phyloP scores from a whole-genome alignment of 2,797 vertebrate genomes.

The Channa striata region DNA sequence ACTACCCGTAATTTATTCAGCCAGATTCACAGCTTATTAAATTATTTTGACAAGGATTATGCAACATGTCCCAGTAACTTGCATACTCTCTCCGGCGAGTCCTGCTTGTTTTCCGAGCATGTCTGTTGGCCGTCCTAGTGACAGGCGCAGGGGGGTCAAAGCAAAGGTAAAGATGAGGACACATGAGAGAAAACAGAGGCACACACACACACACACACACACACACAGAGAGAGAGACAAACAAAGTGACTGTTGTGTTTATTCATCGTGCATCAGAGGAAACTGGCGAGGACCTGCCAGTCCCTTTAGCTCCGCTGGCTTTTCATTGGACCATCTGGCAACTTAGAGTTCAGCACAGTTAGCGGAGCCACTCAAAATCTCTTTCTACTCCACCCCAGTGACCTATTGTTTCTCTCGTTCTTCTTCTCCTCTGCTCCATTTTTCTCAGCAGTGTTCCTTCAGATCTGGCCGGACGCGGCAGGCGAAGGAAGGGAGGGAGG shows the following conservation, averaged over 20 bases:
- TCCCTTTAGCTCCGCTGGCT: slow-evolving; percentile 62
- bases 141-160: slow-evolving; percentile 58
- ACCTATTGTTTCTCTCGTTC: not conserved
- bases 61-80: slow-evolving; percentile 51
- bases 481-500: slow-evolving; percentile 22
- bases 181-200: slow-evolving; percentile 33
- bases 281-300: slow-evolving; percentile 61
- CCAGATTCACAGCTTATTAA: slow-evolving; percentile 46
- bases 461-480: slow-evolving; percentile 48
- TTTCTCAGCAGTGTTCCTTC: slow-evolving; percentile 49
- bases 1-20: slow-evolving; percentile 29
- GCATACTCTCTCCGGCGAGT: slow-evolving; percentile 17
- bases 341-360: slow-evolving; percentile 60
- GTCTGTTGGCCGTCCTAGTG: slow-evolving; percentile 35
- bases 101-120: slow-evolving; percentile 40
- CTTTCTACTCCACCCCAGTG: slow-evolving; percentile 25
- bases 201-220: no score
- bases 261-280: slow-evolving; percentile 66
- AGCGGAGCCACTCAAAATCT: slow-evolving; percentile 66
- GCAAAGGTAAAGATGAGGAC: slow-evolving; percentile 50
- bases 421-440: slow-evolving; percentile 31
- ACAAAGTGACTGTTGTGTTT: slow-evolving; percentile 62
- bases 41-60: slow-evolving; percentile 55
- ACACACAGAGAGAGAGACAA: slow-evolving; percentile 27
- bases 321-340: slow-evolving; percentile 70